Evolutionary conservation across 2,113 vertebrate genomes (phyloP).

Genomic region (Isurus oxyrinchus): DNA sequence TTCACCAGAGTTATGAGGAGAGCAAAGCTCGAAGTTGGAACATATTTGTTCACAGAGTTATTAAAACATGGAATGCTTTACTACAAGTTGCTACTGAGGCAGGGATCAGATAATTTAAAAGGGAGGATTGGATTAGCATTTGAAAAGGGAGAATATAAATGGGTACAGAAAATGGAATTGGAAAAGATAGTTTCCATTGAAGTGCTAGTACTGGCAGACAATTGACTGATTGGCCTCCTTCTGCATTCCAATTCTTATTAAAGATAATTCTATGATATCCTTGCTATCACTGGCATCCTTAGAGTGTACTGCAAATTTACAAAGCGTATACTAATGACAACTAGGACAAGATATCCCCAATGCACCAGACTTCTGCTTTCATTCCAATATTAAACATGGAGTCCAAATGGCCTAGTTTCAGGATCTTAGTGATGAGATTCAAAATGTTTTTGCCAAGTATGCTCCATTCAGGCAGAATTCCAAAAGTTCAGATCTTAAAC

Average conservation of each 20-base stretch:
- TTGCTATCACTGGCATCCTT: not conserved
- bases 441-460: constrained; percentile 14
- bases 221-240: not conserved
- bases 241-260: not conserved
- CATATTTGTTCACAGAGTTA: not conserved
- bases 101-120: not conserved
- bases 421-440: not conserved
- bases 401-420: constrained; percentile 11
- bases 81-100: not conserved
- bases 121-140: not conserved
- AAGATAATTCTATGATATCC: not conserved
- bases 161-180: not conserved
- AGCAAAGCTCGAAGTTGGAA: not conserved
- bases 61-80: not conserved
- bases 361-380: not conserved
- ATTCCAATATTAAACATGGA: not conserved
- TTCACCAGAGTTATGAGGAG: not conserved
- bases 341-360: not conserved
- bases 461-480: not conserved
- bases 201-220: not conserved
- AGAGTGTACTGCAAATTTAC: not conserved
- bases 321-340: not conserved
- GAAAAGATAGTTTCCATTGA: not conserved
- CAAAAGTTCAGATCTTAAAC: not conserved
- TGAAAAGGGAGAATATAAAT: not conserved